phyloP scores from a whole-genome alignment of 2,113 vertebrate species.

The Sclerurus mexicanus region DNA sequence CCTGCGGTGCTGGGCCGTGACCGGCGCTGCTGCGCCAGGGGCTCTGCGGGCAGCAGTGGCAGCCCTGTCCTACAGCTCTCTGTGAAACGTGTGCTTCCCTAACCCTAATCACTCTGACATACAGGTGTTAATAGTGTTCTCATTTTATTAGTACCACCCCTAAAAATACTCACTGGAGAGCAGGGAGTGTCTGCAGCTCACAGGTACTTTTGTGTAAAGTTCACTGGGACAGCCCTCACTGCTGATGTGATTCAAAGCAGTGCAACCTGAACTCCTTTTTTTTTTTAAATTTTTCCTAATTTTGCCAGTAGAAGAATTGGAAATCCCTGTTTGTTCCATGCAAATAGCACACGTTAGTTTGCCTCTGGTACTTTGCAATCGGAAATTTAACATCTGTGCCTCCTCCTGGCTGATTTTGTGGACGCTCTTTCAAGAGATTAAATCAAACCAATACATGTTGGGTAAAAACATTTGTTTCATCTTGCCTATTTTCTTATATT shows the following conservation, averaged over 20 bases:
- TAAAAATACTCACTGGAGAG: not conserved
- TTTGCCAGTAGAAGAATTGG: not conserved
- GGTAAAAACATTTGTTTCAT: not conserved
- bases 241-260: not conserved
- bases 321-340: accelerated
- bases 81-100: not conserved
- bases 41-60: not conserved
- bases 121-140: not conserved
- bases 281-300: not conserved
- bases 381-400: not conserved
- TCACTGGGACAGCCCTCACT: not conserved
- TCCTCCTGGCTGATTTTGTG: not conserved
- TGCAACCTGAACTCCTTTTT: too few species aligned
- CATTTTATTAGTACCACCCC: too few species aligned
- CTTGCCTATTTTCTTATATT: not conserved
- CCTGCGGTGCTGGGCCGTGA: too few species aligned
- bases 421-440: not conserved
- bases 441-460: not conserved
- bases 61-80: not conserved
- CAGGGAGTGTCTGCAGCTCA: not conserved
- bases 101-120: too few species aligned
- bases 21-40: not conserved
- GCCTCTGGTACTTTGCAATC: not conserved
- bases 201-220: not conserved
- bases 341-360: not conserved